These are phyloP conservation scores for Gymnocephalus cernua DNA, from an alignment of 2,113 vertebrate species.

Conservation along the genomic window DNA sequence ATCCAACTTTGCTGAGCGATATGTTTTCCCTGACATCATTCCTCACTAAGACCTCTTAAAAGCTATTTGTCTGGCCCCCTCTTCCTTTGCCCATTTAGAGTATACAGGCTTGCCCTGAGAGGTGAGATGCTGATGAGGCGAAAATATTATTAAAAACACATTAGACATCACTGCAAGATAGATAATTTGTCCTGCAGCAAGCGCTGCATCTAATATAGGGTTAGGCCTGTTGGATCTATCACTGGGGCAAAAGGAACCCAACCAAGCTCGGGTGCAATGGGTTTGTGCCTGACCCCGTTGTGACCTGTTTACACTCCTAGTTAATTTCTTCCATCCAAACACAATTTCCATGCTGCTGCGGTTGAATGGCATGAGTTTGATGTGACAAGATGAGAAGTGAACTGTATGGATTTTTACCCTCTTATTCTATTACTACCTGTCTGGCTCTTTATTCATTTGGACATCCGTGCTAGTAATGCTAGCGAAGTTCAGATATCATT, in stretches of 20 bases:
- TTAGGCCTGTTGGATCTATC: slow-evolving; percentile 26
- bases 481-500: slow-evolving; percentile 51
- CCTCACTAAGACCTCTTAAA: slow-evolving; percentile 65
- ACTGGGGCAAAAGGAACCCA: not conserved
- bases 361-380: slow-evolving; percentile 17
- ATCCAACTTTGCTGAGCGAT: slow-evolving; percentile 64
- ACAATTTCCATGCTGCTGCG: slow-evolving; percentile 18
- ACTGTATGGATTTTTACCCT: slow-evolving; percentile 22
- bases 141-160: slow-evolving; percentile 80
- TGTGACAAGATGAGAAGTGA: slow-evolving; percentile 26
- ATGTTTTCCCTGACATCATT: slow-evolving; percentile 49
- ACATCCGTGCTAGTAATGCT: slow-evolving; percentile 22
- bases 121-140: slow-evolving; percentile 77
- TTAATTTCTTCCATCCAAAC: slow-evolving; percentile 31
- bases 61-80: slow-evolving; percentile 62
- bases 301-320: slow-evolving; percentile 6
- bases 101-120: slow-evolving; percentile 47
- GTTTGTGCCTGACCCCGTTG: slow-evolving; percentile 20
- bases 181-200: slow-evolving; percentile 39
- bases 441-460: slow-evolving; percentile 36
- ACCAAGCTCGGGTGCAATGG: not conserved
- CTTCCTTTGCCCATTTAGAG: slow-evolving; percentile 54
- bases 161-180: slow-evolving; percentile 62
- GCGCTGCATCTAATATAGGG: slow-evolving; percentile 37
- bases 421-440: slow-evolving; percentile 36